Base-by-base conservation (phyloP, 2,888 invertebrate genomes). In the Agrypnus murinus region DNA sequence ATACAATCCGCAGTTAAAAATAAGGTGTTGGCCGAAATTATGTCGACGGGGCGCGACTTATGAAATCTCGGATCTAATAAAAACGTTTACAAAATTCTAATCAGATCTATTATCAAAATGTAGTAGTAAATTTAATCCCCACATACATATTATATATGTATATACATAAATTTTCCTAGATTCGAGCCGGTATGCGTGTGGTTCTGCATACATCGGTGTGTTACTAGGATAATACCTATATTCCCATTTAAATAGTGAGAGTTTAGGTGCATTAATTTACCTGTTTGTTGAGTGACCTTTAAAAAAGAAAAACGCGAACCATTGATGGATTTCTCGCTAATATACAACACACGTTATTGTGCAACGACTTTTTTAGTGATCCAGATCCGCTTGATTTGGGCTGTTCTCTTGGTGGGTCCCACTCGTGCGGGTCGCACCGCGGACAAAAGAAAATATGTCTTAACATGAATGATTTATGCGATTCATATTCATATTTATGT, bases 221-320 rank as follows among this genome's bases (percentile, higher is more conserved):
- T 25, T 25, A 25, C 25, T 25, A 25, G 25, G 2, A 25, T 25
- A 25, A 25, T 25, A 25, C 5, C 2, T 2, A 5, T 25, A 25
- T 2, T 3, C 5, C 2, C 25, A 25, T 25, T 25, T 25, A 25
- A 25, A 8, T 15, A 19, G 62, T 36, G 45, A 62, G 62, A 62
- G 62, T 36, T 31, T 31, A 17, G 32, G 40, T 55, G 43, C 57
- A 67, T 25, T 65, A 65, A 58, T 48, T 65, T 65, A 65, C 59
- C 66, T 60, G 66, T 60, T 50, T 43, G 59, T 67, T 60, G 60
- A 48, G 66, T 59, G 66, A 67, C 66, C 66, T 67, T 67, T 68
- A 43, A 25, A 50, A 48, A 19, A 58, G 19, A 19, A 10, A 31
- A 53, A 46, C 58, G 50, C 64, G 38, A 62, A 12, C 43, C 60